Evolutionary conservation across 2,113 vertebrate species (phyloP), one percentile per base, ranked within the genome.

Genomic region (Dromiciops gliroides): DNA sequence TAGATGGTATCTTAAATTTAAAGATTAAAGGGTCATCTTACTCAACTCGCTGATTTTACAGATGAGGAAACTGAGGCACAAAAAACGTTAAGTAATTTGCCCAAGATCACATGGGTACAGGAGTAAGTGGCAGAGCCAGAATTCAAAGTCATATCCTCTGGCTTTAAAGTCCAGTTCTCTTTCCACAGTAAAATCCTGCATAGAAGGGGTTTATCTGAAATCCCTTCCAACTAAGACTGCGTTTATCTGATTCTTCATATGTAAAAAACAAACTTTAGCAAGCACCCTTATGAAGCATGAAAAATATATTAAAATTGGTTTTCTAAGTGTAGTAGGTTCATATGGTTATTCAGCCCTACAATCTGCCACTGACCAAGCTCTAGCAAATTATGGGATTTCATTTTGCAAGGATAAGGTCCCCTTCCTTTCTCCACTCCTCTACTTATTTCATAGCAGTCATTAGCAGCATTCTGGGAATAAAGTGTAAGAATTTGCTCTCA

Each of bases 401-500:
- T 97, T 83, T 97, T 91, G 90, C 0, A 0, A 94, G 96, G 95
- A 94, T 93, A 88, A 0, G 1, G 51, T 67, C 37, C 56, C 93
- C 89, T 91, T 92, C 95, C 53, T 60, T 53, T 89, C 89, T 89
- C 89, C 91, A 88, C 96, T 94, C 95, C 96, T 98, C 94, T 97
- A 98, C 97, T 97, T 96, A 75, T 97, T 98, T 98, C 95, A 0
- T 12, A 94, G 90, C 96, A 97, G 94, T 98, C 98, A 98, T 98
- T 98, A 99, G 95, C 95, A 28, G 0, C 0, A 95, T 97, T 98
- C 98, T 96, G 97, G 96, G 97, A 98, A 98, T 88, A 92, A 97
- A 98, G 98, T 97, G 96, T 97, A 98, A 98, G 98, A 48, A n/a
- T 96, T 95, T 98, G 97, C 98, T 96, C 97, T 98, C 98, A 98